Evolutionary conservation across 2,797 vertebrate genomes (phyloP).

Genomic region (Siniperca obscura): DNA sequence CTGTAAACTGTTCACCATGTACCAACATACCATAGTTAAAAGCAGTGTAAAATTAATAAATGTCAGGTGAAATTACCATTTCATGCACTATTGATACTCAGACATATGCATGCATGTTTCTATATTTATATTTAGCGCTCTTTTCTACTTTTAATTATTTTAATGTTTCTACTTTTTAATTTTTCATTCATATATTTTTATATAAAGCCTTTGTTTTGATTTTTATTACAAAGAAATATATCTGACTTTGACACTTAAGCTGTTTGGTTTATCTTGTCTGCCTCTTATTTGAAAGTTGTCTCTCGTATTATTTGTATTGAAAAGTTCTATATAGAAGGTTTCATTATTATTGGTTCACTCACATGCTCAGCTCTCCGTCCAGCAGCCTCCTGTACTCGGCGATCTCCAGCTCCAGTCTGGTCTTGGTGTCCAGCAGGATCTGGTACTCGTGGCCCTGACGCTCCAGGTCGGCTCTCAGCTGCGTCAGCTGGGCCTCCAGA

Average conservation of each 20-base stretch:
- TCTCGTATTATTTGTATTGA: too few relatives aligned
- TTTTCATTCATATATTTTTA: neutral
- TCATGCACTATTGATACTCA: neutral
- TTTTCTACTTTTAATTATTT: neutral
- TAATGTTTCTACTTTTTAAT: neutral
- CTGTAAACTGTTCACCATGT: neutral
- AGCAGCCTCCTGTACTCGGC: slow-evolving; percentile 86
- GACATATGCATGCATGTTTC: neutral
- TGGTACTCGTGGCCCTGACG: slow-evolving; percentile 85
- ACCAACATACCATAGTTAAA: too few relatives aligned
- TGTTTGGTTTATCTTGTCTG: too few relatives aligned
- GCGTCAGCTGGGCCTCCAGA: slow-evolving; percentile 79
- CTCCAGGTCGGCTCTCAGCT: slow-evolving; percentile 80
- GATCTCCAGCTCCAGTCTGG: slow-evolving; percentile 88
- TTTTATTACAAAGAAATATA: neutral
- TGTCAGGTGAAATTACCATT: too few relatives aligned
- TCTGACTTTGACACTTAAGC: neutral
- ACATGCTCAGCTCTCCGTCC: slow-evolving; percentile 78
- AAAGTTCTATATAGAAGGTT: too few relatives aligned
- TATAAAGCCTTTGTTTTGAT: too few relatives aligned
- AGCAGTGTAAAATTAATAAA: too few relatives aligned
- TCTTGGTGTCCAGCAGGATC: slow-evolving; percentile 85
- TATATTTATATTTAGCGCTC: neutral
- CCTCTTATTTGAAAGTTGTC: too few relatives aligned
- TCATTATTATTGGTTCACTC: neutral